Evolutionary conservation across 2,113 vertebrate genomes (phyloP), one percentile per base, ranked within the genome.

Genomic region (Zosterops lateralis): DNA sequence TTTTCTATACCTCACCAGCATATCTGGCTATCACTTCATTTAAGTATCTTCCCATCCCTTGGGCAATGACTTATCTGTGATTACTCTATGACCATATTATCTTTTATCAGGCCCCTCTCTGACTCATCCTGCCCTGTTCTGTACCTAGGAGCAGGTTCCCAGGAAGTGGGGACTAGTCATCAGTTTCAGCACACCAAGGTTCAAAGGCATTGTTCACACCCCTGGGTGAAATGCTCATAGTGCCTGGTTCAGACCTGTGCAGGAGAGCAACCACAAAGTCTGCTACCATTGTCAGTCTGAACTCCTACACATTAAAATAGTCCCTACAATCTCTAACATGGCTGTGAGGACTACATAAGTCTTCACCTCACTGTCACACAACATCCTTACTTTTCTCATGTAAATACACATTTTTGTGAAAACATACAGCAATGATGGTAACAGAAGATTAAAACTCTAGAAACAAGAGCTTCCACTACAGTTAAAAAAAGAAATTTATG

Each of bases 21-120:
- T 94, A 90, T 91, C 87, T 91, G 64, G 40, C 45, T 83, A 88
- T 93, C 79, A 72, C 17, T 85, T 80, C 8, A 32, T 83, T 90
- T 89, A 76, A 48, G 25, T 71, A 86, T 88, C 87, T 95, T 92
- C 85, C 82, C 79, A 56, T 36, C 64, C 90, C 79, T 88, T 28
- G 5, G 68, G 89, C 26, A 1, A 57, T 18, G 29, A 86, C 22
- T 88, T 91, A 95, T 71, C 89, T 95, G 14, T 89, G 75, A 93
- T 89, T 91, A 34, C 7, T 94, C 53, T 86, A 19, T 75, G 95
- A 92, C 91, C 92, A 86, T 67, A 76, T 95, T 88, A 74, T 92
- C 89, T 85, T 83, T 86, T 91, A 91, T 94, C 90, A 90, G 75
- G 84, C 75, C 75, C 64, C 22, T 90, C 17, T 93, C 75, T 96